phyloP scores from a whole-genome alignment of 2,797 vertebrate genomes.

The Epinephelus coioides region DNA sequence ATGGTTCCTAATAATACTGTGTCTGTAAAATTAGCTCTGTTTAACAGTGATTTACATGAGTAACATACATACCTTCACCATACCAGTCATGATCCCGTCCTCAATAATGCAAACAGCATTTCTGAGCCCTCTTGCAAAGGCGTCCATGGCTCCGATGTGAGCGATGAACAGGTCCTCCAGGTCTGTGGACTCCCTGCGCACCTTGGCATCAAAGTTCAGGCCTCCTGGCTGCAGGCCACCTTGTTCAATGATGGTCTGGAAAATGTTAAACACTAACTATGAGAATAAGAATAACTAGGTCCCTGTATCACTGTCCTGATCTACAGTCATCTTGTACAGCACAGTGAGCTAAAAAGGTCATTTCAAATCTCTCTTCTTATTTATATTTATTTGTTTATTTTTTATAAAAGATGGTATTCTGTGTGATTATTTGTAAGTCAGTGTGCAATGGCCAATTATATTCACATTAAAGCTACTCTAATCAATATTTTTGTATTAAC shows the following conservation, averaged over 20 bases:
- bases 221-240: slow-evolving; percentile 82
- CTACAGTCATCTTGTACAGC: background rate
- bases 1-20: background rate
- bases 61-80: slow-evolving; percentile 75
- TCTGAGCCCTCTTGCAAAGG: slow-evolving; percentile 82
- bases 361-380: background rate
- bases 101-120: slow-evolving; percentile 77
- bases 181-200: slow-evolving; percentile 81
- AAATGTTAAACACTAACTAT: background rate
- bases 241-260: slow-evolving; percentile 79
- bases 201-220: slow-evolving; percentile 84
- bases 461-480: background rate
- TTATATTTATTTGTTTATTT: background rate
- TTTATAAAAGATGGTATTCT: no score
- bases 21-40: background rate
- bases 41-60: background rate
- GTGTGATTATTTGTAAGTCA: background rate
- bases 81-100: slow-evolving; percentile 69
- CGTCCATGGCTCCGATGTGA: slow-evolving; percentile 82
- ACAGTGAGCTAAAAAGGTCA: background rate
- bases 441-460: background rate
- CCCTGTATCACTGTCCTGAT: background rate
- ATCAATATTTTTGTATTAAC: background rate
- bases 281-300: background rate
- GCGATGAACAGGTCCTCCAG: slow-evolving; percentile 82